Conservation (phyloP, 2,797 vertebrate genomes). For the Dendrocincla tyrannina region DNA sequence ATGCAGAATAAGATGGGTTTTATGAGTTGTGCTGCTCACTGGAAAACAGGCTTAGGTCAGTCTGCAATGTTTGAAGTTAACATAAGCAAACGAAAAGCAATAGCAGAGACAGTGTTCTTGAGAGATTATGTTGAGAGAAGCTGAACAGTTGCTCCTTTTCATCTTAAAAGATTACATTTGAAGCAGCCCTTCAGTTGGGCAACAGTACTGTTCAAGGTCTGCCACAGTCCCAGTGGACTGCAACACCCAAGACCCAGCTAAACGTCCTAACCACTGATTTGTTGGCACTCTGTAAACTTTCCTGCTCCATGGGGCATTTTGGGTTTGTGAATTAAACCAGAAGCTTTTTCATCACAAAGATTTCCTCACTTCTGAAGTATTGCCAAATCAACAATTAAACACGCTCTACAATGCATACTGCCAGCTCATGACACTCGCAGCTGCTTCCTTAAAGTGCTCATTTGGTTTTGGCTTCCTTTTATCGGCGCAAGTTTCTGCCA, state of each 20-base stretch:
- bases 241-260: neutral
- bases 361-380: conserved; percentile 20
- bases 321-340: neutral
- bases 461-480: conserved; percentile 52
- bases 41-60: neutral
- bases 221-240: neutral
- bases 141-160: neutral
- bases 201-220: neutral
- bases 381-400: conserved; percentile 11
- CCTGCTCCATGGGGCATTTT: neutral
- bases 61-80: neutral
- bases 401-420: neutral
- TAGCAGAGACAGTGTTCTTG: neutral
- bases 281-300: neutral
- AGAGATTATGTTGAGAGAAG: neutral
- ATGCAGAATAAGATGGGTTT: neutral
- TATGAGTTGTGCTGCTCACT: neutral
- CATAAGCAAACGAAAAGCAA: neutral
- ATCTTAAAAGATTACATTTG: neutral
- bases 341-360: neutral
- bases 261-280: neutral
- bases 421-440: conserved; percentile 25
- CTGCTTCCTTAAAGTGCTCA: conserved; percentile 1
- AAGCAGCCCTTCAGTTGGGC: neutral
- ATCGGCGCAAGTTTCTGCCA: neutral